These are phyloP conservation scores for Dolichopus griseipennis DNA, from an alignment of 2,888 invertebrate genomes.

Conservation along the genomic window DNA sequence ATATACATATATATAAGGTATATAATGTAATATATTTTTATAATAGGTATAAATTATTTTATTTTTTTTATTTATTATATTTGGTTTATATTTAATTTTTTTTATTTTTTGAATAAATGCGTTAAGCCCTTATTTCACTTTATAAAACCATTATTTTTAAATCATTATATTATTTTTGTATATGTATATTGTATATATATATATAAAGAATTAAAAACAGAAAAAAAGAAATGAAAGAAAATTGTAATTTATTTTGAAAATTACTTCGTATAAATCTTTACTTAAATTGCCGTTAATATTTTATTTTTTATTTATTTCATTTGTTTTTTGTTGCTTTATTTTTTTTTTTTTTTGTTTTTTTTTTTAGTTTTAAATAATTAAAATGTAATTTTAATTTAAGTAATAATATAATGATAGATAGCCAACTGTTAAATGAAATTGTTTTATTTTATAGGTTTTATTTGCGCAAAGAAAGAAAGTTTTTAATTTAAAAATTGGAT, in stretches of 20 bases:
- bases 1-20: not conserved
- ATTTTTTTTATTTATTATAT: not conserved
- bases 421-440: not conserved
- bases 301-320: not conserved
- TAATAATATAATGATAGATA: not conserved
- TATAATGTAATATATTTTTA: not conserved
- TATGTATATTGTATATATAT: not conserved
- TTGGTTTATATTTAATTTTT: no score
- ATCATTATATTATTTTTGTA: not conserved
- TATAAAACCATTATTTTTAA: slow-evolving; percentile 1
- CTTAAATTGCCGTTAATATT: not conserved
- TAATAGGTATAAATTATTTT: not conserved
- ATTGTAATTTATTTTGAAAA: not conserved
- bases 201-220: not conserved
- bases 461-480: no score
- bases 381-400: not conserved
- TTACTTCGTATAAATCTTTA: slow-evolving; percentile 1
- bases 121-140: slow-evolving; percentile 6
- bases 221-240: not conserved
- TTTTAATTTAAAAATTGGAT: no score
- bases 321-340: no score
- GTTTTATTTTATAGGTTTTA: not conserved
- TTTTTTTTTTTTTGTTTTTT: no score
- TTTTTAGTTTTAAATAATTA: slow-evolving; percentile 3
- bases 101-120: not conserved